Percentiles rank a stretch among this genome's conserved stretches.
Conservation (phyloP, 2,888 invertebrate genomes). For the Mechanitis messenoides region DNA sequence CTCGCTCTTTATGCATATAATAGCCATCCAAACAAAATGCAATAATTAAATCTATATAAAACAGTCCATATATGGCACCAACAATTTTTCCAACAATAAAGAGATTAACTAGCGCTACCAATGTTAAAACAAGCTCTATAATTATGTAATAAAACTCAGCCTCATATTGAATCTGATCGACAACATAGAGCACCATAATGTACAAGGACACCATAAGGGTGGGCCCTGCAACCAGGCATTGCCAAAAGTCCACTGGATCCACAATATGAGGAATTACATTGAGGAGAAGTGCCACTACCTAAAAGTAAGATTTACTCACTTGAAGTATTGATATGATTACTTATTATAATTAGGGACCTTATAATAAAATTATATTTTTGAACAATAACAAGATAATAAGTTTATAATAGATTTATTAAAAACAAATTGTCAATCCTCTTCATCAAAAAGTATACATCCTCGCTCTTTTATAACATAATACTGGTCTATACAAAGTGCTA, state of each 20-base stretch:
- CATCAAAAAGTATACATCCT: slow-evolving; percentile 40
- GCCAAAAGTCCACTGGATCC: slow-evolving; percentile 51
- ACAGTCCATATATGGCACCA: slow-evolving; percentile 59
- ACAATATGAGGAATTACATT: slow-evolving; percentile 64
- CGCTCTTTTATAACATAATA: slow-evolving; percentile 56
- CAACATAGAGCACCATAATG: slow-evolving; percentile 61
- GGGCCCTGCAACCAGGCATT: slow-evolving; percentile 60
- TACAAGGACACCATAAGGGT: slow-evolving; percentile 61
- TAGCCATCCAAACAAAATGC: slow-evolving; percentile 56
- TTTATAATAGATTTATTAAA: slow-evolving; percentile 12
- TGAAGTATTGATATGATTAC: slow-evolving; percentile 26
- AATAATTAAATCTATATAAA: slow-evolving; percentile 61
- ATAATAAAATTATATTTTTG: background rate
- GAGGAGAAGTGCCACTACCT: slow-evolving; percentile 69
- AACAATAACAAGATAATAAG: slow-evolving; percentile 12
- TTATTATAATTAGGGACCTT: no score
- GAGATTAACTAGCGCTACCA: slow-evolving; percentile 43
- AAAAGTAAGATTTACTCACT: slow-evolving; percentile 55
- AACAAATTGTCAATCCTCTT: slow-evolving; percentile 12
- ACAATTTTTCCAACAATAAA: slow-evolving; percentile 43
- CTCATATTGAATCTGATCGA: slow-evolving; percentile 64
- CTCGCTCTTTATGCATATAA: slow-evolving; percentile 57
- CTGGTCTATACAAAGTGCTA: slow-evolving; percentile 55
- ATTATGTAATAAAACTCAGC: slow-evolving; percentile 58
- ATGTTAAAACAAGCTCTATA: slow-evolving; percentile 45